Evolutionary conservation across 2,113 vertebrate genomes (phyloP), one percentile per base, ranked within the genome.

Genomic region (Phalacrocorax aristotelis): DNA sequence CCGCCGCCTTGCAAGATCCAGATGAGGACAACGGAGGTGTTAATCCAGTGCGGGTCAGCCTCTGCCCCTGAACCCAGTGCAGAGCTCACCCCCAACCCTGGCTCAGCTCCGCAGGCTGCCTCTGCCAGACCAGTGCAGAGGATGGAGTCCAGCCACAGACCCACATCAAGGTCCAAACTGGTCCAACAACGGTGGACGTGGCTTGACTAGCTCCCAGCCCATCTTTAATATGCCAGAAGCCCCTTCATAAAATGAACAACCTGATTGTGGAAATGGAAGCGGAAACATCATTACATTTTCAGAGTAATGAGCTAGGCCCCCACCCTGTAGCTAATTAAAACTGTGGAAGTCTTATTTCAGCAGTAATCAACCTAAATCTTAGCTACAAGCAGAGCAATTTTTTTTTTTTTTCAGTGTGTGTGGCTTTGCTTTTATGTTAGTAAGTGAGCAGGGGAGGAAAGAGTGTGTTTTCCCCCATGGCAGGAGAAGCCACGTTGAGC

Each of bases 311-410:
- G 90, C 68, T 64, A 62, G 72, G 88, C 83, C 86, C 76, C 90
- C 79, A 81, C 88, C 51, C 72, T n/a, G 75, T 27, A 74, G 87
- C 76, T 93, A 95, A 97, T 92, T 94, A 95, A 82, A 95, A 71
- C 48, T 65, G 69, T 84, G 72, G 86, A 83, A 95, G 89, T 74
- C 77, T 77, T 89, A 79, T 92, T 96, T 87, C 93, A 87, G 81
- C 66, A 81, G 87, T 70, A 94, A 95, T 89, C 95, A 94, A 89
- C 84, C 89, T 94, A 92, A 91, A 94, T 84, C 74, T 96, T 29
- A 93, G 94, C 76, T 95, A 82, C 48, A 27, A 81, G 65, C 42
- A 27, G 11, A 82, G 69, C 48, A 94, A 79, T 49, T 74, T 68
- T 87, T 89, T 54, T 87, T 89, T 54, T 74, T 68, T 86, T 52